Conservation (phyloP, 64 coral and sea anemone genomes). For the Anthopleura sola region DNA sequence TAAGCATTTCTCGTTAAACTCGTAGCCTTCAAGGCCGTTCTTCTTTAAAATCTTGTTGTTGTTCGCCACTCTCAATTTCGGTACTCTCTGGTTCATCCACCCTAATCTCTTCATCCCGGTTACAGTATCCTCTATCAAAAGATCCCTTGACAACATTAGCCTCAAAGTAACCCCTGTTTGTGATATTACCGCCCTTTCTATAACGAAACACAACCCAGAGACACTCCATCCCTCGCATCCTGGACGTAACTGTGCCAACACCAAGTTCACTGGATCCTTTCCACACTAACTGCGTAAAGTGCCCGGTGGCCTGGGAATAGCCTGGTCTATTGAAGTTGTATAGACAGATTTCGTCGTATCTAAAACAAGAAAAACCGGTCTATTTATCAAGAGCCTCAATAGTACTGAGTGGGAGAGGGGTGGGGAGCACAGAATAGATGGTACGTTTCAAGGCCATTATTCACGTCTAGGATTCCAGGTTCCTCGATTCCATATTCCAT, state of each 20-base stretch:
- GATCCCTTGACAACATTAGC: neutral
- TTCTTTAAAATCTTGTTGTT: no score
- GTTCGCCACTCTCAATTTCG: neutral
- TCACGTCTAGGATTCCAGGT: no score
- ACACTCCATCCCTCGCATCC: slow-evolving; percentile 3
- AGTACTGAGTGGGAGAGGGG: neutral
- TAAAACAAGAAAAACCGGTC: neutral
- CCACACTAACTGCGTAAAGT: slow-evolving; percentile 14
- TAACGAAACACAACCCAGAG: slow-evolving; percentile 16
- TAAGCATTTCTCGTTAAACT: neutral
- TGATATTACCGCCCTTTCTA: neutral
- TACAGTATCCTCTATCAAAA: slow-evolving; percentile 4
- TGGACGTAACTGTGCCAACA: neutral
- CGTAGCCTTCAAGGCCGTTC: neutral
- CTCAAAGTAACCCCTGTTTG: slow-evolving; percentile 5
- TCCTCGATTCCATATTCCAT: no score
- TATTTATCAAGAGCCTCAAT: neutral
- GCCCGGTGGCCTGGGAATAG: neutral
- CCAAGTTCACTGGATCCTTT: slow-evolving; percentile 16
- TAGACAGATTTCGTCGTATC: slow-evolving; percentile 23
- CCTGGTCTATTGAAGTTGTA: slow-evolving; percentile 19
- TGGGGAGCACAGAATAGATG: neutral
- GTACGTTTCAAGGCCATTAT: no score
- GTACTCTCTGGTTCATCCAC: slow-evolving; percentile 9
- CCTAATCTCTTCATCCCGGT: neutral